Evolutionary conservation across 2,797 vertebrate species (phyloP), one percentile per base, ranked within the genome.

Genomic region (Poeciliopsis gracilis): DNA sequence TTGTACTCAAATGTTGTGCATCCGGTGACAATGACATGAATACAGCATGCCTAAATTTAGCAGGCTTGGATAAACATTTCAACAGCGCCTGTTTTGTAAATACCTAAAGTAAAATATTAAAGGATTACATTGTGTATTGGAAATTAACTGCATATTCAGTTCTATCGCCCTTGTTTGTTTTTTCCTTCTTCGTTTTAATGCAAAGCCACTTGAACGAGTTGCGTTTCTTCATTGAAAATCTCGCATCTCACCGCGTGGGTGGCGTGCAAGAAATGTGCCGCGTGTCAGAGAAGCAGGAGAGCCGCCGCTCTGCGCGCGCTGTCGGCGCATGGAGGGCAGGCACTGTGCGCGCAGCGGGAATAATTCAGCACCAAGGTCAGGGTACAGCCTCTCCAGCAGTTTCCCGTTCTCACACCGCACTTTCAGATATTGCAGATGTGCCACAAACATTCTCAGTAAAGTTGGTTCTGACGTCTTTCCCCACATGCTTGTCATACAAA

Each of bases 291-390:
- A 47, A 57, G 23, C 28, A 2, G 51, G 6, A 70, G 43, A 70
- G 67, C 67, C 43, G 13, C 25, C 13, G 43, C 45, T 47, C 57
- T 28, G 73, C 36, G 51, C 41, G 51, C 16, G 73, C 83, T n/a
- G 77, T 55, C n/a, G 7, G 74, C 38, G 46, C 2, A 33, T 45
- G 6, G 55, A 18, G 67, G 57, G 23, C 43, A 53, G 41, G 74
- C 75, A 33, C 38, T 25, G 63, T 6, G 77, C 11, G 61, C 53
- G 69, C 6, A 73, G 43, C 57, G 33, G 77, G 73, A 70, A 43
- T 2, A 16, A 30, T 87, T 91, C 91, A 94, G 89, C 86, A 92
- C 92, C 91, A 85, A 88, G 90, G 91, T 84, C 90, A 93, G 91
- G 79, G 77, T 82, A 55, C 72, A 43, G 55, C 28, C 49, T 72